phyloP scores from a whole-genome alignment of 2,113 vertebrate species.

The human (Homo sapiens) region GRCh38 chr2:148891001-148891500 shows the following conservation, averaged over 20 bases:
- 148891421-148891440: not conserved
- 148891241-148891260: conserved; percentile 1
- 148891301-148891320: not conserved
- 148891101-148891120: not conserved
- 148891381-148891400: not conserved
- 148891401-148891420: not conserved
- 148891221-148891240: not conserved
- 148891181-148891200: not conserved
- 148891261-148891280: not conserved
- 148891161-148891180: not conserved
- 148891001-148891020: not conserved
- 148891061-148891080: not conserved
- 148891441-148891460: not conserved
- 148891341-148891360: not conserved
- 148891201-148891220: not conserved
- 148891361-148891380: not conserved
- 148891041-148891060: not conserved
- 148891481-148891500: not conserved
- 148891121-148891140: not conserved
- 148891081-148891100: not conserved
- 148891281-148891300: not conserved
- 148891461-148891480: not conserved
- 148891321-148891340: not conserved
- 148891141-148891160: not conserved
- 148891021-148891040: not conserved